phyloP scores from a whole-genome alignment of 92 coral and sea anemone genomes.

The Parazoanthus swiftii region DNA sequence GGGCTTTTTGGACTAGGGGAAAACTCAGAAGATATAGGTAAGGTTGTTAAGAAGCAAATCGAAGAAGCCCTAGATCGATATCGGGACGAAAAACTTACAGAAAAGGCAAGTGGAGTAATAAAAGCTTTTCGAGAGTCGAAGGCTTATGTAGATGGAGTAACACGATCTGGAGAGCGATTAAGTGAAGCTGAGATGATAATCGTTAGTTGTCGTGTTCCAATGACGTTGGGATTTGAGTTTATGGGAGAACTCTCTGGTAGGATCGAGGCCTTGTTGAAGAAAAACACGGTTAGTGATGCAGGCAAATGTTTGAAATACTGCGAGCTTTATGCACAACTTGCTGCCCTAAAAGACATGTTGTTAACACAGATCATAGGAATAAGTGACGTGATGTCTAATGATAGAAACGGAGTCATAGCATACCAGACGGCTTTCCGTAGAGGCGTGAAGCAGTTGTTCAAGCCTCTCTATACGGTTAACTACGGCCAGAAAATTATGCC shows the following conservation, averaged over 20 bases:
- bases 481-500: constrained; percentile 31
- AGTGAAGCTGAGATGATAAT: constrained; percentile 13
- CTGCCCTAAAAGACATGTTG: constrained; percentile 36
- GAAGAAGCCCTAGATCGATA: background rate
- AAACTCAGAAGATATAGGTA: background rate
- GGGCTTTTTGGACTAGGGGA: constrained; percentile 39
- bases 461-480: constrained; percentile 19
- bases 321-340: constrained; percentile 35
- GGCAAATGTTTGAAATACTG: constrained; percentile 18
- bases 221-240: constrained; percentile 21
- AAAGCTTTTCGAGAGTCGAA: constrained; percentile 6
- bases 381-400: background rate
- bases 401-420: background rate
- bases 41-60: constrained; percentile 31
- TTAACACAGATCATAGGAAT: constrained; percentile 13
- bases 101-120: constrained; percentile 13
- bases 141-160: constrained; percentile 33
- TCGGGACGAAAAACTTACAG: constrained; percentile 3
- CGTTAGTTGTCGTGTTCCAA: constrained; percentile 21
- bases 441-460: background rate
- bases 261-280: constrained; percentile 10
- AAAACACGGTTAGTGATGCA: constrained; percentile 6
- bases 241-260: constrained; percentile 11
- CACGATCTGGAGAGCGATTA: background rate
- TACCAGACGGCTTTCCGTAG: background rate